Evolutionary conservation across 2,113 vertebrate species (phyloP), one percentile per base, ranked within the genome.

Genomic region (Cisticola juncidis): DNA sequence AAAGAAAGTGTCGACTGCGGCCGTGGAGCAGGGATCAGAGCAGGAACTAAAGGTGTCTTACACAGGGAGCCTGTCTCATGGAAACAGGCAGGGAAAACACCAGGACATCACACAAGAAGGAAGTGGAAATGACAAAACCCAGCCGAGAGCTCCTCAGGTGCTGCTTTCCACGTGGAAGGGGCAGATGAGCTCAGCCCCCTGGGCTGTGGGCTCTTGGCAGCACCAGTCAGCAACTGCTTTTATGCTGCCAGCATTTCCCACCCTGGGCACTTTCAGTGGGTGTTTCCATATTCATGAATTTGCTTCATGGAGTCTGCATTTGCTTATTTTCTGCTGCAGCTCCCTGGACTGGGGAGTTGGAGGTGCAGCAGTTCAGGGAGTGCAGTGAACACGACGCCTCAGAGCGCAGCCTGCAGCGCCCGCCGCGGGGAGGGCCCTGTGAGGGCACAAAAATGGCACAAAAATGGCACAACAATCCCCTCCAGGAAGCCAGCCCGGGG

Each of bases 1-100:
- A 85, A 90, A 90, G 51, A 29, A 87, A 91, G 61, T 53, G 62
- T 56, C 85, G 92, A 78, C 90, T 38, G 38, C 38, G 6, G 44
- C 44, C 44, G 18, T 19, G 44, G 18, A 45, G 44, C 44, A 45
- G 44, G 44, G 44, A 45, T 45, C 44, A 19, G 44, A 91, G 40
- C 50, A 74, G 81, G 50, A 87, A 7, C n/a, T 60, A 73, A 69
- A 72, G 54, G 14, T 40, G 8, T 14, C 36, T 65, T 26, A 19
- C 1, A 1, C 23, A 69, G 58, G 36, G 64, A 73, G 36, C 13
- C n/a, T 50, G 44, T 51, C 73, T 56, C 6, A 6, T n/a, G 25
- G 18, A 62, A 90, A 33, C 2, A 1, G 40, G 42, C 45, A 58
- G 24, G 51, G 31, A 70, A 81, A 24, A 35, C 7, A 5, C 45